Conservation (phyloP, 1,140 invertebrate species). For the Chionoecetes opilio region DNA sequence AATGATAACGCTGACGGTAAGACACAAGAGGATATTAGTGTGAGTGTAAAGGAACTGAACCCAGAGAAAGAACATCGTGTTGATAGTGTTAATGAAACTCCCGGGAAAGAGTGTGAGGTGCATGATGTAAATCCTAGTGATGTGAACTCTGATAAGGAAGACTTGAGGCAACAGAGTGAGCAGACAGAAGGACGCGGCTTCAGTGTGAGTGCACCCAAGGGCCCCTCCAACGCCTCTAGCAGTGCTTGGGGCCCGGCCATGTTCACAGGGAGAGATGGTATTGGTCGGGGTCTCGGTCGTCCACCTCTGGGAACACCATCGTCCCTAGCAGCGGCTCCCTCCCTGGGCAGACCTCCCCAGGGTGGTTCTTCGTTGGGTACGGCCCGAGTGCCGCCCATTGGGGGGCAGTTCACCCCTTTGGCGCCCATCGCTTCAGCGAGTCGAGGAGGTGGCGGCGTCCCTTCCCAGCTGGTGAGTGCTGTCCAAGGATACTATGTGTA, state of each 20-base stretch:
- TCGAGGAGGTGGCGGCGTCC: slow-evolving; percentile 37
- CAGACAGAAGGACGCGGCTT: not conserved
- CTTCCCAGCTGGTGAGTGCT: slow-evolving; percentile 63
- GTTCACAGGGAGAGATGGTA: slow-evolving; percentile 61
- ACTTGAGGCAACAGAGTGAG: not conserved
- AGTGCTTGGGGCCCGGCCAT: not conserved
- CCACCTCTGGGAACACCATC: slow-evolving; percentile 39
- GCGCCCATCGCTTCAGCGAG: slow-evolving; percentile 70
- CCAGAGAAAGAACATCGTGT: not conserved
- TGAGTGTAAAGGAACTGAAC: not conserved
- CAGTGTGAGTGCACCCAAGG: not conserved
- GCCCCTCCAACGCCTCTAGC: not conserved
- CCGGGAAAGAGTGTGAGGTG: not conserved
- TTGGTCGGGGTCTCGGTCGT: slow-evolving; percentile 42
- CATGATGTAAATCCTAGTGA: not conserved
- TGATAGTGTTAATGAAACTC: not conserved
- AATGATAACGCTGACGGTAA: not conserved
- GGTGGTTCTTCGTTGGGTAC: slow-evolving; percentile 32
- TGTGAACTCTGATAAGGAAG: not conserved
- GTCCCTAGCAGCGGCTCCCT: slow-evolving; percentile 47
- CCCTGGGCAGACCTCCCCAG: slow-evolving; percentile 33
- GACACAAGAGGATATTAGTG: not conserved
- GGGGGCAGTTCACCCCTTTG: slow-evolving; percentile 70
- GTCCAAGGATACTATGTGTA: not conserved
- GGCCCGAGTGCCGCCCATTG: slow-evolving; percentile 56